A percentile compares a stretch with the other conserved stretches of the same genome.
Conservation (phyloP, 2,113 vertebrate genomes). For the Pagrus major region DNA sequence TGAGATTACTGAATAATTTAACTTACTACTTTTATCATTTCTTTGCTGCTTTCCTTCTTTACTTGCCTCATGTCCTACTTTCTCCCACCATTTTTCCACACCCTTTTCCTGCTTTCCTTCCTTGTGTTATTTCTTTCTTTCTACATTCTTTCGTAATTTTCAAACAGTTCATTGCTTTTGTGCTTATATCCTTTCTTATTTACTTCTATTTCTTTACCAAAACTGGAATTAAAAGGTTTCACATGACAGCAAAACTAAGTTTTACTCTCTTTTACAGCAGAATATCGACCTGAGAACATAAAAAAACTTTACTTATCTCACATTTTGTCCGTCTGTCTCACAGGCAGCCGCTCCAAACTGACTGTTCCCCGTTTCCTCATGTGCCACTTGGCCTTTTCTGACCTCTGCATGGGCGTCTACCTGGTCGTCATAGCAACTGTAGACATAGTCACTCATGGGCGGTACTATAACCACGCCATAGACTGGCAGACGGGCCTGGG, state of each 20-base stretch:
- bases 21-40: not conserved
- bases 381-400: constrained; percentile 97
- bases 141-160: not conserved
- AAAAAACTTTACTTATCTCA: too few species aligned
- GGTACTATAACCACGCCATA: constrained; percentile 94
- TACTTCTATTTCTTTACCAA: not conserved
- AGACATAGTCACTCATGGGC: constrained; percentile 90
- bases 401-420: constrained; percentile 97
- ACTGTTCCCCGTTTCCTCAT: constrained; percentile 97
- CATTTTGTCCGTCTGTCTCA: constrained; percentile 9
- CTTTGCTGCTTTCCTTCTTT: not conserved
- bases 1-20: not conserved
- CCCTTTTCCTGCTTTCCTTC: not conserved
- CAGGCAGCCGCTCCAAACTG: constrained; percentile 91
- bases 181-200: not conserved
- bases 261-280: not conserved
- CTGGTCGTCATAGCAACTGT: constrained; percentile 92
- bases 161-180: not conserved
- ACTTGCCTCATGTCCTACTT: not conserved
- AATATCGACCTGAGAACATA: not conserved
- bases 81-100: not conserved
- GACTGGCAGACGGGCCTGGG: constrained; percentile 95
- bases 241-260: not conserved
- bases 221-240: not conserved
- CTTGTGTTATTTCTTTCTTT: not conserved